Base-by-base conservation (phyloP, 2,113 vertebrate species). In the Sylvilagus bachmani region DNA sequence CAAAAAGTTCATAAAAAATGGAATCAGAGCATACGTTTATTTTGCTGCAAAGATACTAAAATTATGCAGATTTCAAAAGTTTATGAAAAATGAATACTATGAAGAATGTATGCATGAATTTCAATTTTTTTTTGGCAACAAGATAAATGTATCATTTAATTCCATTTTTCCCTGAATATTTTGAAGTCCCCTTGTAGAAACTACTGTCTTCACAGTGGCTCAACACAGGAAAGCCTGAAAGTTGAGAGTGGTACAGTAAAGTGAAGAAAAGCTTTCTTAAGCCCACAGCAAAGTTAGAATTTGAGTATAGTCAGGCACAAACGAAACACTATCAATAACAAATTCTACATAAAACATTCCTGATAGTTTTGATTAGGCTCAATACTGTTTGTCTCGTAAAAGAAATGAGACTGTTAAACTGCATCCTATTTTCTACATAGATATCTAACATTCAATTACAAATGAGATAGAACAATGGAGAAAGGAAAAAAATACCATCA, bases 401-500 rank as follows among this genome's bases (percentile, higher is more conserved):
- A 74, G 29, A 77, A 89, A 89, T 62, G 12, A 85, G 5, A 24
- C 10, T 85, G n/a, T 79, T 90, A 53, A 67, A 61, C 11, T 31
- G 16, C 49, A 4, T 21, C 36, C 33, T 86, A 51, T 29, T 77
- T 33, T 33, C 33, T 51, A 79, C 14, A 71, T 38, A 88, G 10
- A 29, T 22, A 79, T 27, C 14, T 10, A 55, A 74, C 22, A 62
- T 67, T 88, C 58, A 73, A 29, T 82, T 80, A 79, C 25, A 94
- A 94, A 73, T 86, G n/a, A 71, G 31, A 85, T 31, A 80, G 66
- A 89, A 19, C 74, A 84, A 93, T 78, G 51, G 61, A 90, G 29
- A 74, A 58, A 82, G 16, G 11, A 53, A 69, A 79, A 73, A 24
- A 31, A 12, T 21, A 27, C 14, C 33, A 7, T 83, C 21, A 89